A percentile compares a stretch with the other conserved stretches of the same genome.
phyloP scores from a whole-genome alignment of 2,888 invertebrate species.

The Pemphredon lugubris region DNA sequence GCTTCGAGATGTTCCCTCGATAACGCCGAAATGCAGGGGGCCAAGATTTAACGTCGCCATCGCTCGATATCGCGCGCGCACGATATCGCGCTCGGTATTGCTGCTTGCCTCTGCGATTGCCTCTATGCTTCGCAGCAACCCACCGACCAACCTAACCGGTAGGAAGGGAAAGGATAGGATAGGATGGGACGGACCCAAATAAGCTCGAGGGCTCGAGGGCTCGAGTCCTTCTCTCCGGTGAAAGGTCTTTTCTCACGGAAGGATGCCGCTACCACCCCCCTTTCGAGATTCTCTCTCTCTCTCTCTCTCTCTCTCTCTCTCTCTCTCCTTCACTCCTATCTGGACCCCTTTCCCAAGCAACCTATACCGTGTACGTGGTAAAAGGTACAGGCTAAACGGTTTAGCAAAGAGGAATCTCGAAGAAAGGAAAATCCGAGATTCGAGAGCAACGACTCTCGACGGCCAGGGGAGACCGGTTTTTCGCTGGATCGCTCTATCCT shows the following conservation, averaged over 20 bases:
- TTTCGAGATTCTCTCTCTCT: slow-evolving; percentile 10
- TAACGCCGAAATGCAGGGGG: neutral
- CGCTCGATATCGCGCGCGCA: slow-evolving; percentile 58
- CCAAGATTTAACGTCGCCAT: slow-evolving; percentile 45
- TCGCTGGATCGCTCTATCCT: slow-evolving; percentile 17
- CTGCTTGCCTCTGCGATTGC: no score
- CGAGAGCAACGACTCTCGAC: slow-evolving; percentile 28
- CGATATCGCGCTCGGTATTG: slow-evolving; percentile 41
- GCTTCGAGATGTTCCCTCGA: neutral
- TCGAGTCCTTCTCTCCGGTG: slow-evolving; percentile 41
- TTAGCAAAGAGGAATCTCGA: slow-evolving; percentile 49
- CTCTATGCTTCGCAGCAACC: slow-evolving; percentile 15
- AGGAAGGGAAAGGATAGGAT: slow-evolving; percentile 16
- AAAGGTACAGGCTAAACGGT: slow-evolving; percentile 65
- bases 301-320: no score
- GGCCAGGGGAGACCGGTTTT: slow-evolving; percentile 10
- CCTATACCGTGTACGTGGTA: slow-evolving; percentile 30
- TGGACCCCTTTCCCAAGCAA: slow-evolving; percentile 15
- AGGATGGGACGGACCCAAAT: slow-evolving; percentile 44
- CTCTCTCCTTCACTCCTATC: slow-evolving; percentile 6
- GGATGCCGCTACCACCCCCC: slow-evolving; percentile 17
- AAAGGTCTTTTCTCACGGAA: slow-evolving; percentile 41
- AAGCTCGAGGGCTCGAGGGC: slow-evolving; percentile 56
- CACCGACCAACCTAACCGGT: slow-evolving; percentile 13
- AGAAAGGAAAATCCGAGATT: slow-evolving; percentile 31